Evolutionary conservation across 2,888 invertebrate genomes (phyloP), one percentile per base, ranked within the genome.

Genomic region (Nasonia oneida): DNA sequence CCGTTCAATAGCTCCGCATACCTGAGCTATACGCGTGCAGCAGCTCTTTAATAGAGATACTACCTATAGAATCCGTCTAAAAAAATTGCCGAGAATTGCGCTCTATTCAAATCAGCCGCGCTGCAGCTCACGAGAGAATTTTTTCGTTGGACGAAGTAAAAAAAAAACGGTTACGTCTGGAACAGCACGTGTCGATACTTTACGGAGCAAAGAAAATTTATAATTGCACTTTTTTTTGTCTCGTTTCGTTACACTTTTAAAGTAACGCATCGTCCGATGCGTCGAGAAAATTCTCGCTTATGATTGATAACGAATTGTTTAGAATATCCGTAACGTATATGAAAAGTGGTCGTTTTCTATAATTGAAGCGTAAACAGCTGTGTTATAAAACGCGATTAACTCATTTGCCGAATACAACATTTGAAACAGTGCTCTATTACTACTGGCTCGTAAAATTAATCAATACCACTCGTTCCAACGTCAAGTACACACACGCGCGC

Each of bases 391-490:
- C 8, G 10, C 23, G 57, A 61, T 61, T 61, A 61, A 61, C n/a
- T 61, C n/a, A 61, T 61, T 61, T 61, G 57, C 57, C 57, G 57
- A 61, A 61, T 61, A 61, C n/a, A n/a, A 8, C 18, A 61, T 61
- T 61, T 61, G 47, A n/a, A 61, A 61, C n/a, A 61, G 57, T 61
- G n/a, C 57, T 61, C 57, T 61, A 23, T 61, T 61, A 61, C 57
- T 53, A 61, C 57, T 61, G n/a, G 57, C 57, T 61, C n/a, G 18
- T 61, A 61, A 61, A 61, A 61, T 61, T 61, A 61, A 61, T 61
- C 57, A 61, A n/a, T 61, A 61, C 57, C 57, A 61, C 57, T 61
- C 57, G 57, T n/a, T 61, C 57, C 57, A 61, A 61, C 57, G n/a
- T 23, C 57, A n/a, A 61, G 57, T 61, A 61, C 8, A 61, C 57